A percentile compares a stretch with the other conserved stretches of the same genome.
These are phyloP conservation scores for Hylomyscus alleni DNA, from an alignment of 2,797 vertebrate genomes.

Conservation along the genomic window DNA sequence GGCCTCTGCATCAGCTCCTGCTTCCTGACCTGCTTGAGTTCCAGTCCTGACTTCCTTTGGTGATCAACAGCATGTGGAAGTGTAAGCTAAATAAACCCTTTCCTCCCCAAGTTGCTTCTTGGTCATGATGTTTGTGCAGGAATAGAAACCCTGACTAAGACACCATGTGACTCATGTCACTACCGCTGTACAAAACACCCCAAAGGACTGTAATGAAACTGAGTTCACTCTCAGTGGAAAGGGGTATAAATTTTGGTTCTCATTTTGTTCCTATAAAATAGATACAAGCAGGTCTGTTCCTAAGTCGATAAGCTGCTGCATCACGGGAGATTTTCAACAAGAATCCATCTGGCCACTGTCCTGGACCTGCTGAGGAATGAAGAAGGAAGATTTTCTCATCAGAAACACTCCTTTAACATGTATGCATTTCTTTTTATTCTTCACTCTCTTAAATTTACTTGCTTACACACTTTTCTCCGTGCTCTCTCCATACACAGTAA, in stretches of 20 bases:
- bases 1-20: too few relatives aligned
- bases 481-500: not conserved
- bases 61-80: too few relatives aligned
- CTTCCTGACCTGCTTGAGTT: too few relatives aligned
- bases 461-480: not conserved
- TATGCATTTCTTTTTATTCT: slow-evolving; percentile 79
- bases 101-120: too few relatives aligned
- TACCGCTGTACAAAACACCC: slow-evolving; percentile 96
- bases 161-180: slow-evolving; percentile 96
- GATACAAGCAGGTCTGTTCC: slow-evolving; percentile 94
- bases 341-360: slow-evolving; percentile 94
- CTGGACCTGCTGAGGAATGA: slow-evolving; percentile 92
- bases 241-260: slow-evolving; percentile 95
- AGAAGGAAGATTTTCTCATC: slow-evolving; percentile 89
- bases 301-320: slow-evolving; percentile 93
- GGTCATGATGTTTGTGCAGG: too few relatives aligned
- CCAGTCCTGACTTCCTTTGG: too few relatives aligned
- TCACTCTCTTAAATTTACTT: not conserved
- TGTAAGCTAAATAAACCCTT: too few relatives aligned
- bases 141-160: too few relatives aligned
- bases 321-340: slow-evolving; percentile 92
- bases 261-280: slow-evolving; percentile 94
- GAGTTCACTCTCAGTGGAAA: slow-evolving; percentile 94
- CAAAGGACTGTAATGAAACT: slow-evolving; percentile 92
- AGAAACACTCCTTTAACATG: slow-evolving; percentile 89